Percentiles rank a stretch among this genome's conserved stretches.
Conservation (phyloP, 2,888 invertebrate genomes). For the Drosophila acutilabella region DNA sequence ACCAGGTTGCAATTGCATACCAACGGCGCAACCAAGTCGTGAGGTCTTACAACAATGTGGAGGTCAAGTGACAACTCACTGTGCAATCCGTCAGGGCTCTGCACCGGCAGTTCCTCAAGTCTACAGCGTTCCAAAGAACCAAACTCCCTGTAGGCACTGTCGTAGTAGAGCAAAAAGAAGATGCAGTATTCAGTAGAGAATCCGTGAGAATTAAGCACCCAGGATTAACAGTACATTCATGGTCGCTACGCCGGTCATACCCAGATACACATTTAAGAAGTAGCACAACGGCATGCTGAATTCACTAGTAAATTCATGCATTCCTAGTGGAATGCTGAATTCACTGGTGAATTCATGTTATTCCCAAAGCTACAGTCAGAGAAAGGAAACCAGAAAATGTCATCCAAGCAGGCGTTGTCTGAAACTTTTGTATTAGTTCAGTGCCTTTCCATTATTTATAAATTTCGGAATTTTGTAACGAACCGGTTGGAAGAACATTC, state of each 20-base stretch:
- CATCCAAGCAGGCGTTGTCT: conserved; percentile 27
- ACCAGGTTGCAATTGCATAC: neutral
- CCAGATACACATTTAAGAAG: neutral
- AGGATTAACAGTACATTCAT: no score
- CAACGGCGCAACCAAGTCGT: neutral
- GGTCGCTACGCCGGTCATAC: no score
- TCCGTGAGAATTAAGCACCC: no score
- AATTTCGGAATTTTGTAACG: conserved; percentile 8
- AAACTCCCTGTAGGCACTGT: conserved; percentile 29
- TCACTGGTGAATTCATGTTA: neutral
- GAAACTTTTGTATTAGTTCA: neutral
- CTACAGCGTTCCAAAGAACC: neutral
- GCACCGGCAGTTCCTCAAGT: neutral
- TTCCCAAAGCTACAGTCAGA: neutral
- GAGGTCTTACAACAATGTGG: neutral
- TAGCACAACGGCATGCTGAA: neutral
- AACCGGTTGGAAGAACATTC: conserved; percentile 1
- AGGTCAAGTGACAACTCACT: neutral
- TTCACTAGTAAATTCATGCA: neutral
- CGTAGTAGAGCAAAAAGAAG: conserved; percentile 13
- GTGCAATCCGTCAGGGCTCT: neutral
- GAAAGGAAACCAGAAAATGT: neutral
- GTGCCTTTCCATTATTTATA: neutral
- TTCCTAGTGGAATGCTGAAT: neutral
- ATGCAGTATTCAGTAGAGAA: conserved; percentile 37